Evolutionary conservation across 1,140 invertebrate genomes (phyloP).

Genomic region (Drosophila auraria): DNA sequence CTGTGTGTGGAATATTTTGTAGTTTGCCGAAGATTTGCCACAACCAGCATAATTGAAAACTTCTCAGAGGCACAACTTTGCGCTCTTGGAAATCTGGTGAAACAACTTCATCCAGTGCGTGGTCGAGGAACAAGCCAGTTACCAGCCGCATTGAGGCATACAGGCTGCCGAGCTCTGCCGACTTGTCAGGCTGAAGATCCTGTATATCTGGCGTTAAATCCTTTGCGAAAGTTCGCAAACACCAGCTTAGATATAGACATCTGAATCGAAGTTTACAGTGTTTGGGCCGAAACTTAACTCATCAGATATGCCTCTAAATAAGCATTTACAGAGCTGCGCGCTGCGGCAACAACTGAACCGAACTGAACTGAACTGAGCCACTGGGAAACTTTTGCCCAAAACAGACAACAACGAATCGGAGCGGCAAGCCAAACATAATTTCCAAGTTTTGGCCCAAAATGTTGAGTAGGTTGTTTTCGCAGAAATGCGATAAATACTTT

Average conservation of each 20-base stretch:
- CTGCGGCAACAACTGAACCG: slow-evolving; percentile 62
- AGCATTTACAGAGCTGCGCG: slow-evolving; percentile 77
- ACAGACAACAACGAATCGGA: slow-evolving; percentile 51
- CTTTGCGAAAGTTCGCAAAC: slow-evolving; percentile 36
- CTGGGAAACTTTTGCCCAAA: slow-evolving; percentile 57
- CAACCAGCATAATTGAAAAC: slow-evolving; percentile 28
- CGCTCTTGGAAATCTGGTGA: background rate
- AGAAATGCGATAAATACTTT: slow-evolving; percentile 81
- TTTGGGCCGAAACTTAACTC: slow-evolving; percentile 62
- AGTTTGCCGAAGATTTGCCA: slow-evolving; percentile 11
- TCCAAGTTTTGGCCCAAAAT: slow-evolving; percentile 74
- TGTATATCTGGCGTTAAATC: slow-evolving; percentile 53
- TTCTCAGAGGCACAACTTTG: slow-evolving; percentile 4
- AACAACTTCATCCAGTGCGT: slow-evolving; percentile 12
- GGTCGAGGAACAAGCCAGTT: slow-evolving; percentile 21
- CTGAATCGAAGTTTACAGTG: slow-evolving; percentile 59
- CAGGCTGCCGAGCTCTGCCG: background rate
- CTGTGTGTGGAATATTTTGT: slow-evolving; percentile 8
- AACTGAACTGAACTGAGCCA: background rate
- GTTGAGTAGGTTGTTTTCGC: slow-evolving; percentile 81
- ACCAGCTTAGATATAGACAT: slow-evolving; percentile 47
- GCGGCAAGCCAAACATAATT: slow-evolving; percentile 79
- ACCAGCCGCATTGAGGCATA: slow-evolving; percentile 1
- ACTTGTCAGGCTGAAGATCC: slow-evolving; percentile 10
- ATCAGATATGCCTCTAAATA: slow-evolving; percentile 81